Base-by-base conservation (phyloP, 2,113 vertebrate genomes). In the Cyprinus carpio region DNA sequence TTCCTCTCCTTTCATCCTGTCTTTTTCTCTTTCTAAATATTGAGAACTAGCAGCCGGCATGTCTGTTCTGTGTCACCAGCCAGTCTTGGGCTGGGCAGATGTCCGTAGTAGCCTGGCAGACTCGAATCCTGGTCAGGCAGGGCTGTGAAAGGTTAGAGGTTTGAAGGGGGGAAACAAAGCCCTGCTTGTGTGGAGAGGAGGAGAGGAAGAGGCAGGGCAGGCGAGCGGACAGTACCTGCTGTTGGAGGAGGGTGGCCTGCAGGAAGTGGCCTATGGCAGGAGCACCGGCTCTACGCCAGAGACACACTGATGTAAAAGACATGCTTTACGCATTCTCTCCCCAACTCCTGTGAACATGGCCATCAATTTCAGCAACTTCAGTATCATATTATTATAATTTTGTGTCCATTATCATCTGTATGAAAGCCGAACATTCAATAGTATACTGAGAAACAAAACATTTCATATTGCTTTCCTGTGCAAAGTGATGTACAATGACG, bases 181-280 rank as follows among this genome's bases (percentile, higher is more conserved):
- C 82, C 79, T 80, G 86, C 92, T 94, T 95, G 95, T 95, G 90
- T 92, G 67, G 84, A 79, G 88, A 92, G 90, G 75, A 79, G 75
- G 82, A 79, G 77, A 75, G 80, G 79, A 71, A 83, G 89, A 93
- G 93, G 92, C 89, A 86, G 92, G 89, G 91, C 91, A 75, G 87
- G 67, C 86, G 84, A 88, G 90, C 88, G 91, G 93, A 92, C 92
- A 94, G 93, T 94, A 94, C 93, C 92, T 94, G 93, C 92, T 94
- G 92, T 94, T 94, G 91, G 93, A 93, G 91, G 91, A 90, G 93
- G 89, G 88, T 84, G 69, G 64, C 65, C 89, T 91, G 86, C 90
- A 91, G 92, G 93, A 94, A 94, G 91, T 89, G 51, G 91, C 91
- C 87, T 89, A 91, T 90, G 92, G 92, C 90, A 84, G 90, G 85